phyloP scores from a whole-genome alignment of 35 echinoderm and acorn worm species.

The Antedon bifida region DNA sequence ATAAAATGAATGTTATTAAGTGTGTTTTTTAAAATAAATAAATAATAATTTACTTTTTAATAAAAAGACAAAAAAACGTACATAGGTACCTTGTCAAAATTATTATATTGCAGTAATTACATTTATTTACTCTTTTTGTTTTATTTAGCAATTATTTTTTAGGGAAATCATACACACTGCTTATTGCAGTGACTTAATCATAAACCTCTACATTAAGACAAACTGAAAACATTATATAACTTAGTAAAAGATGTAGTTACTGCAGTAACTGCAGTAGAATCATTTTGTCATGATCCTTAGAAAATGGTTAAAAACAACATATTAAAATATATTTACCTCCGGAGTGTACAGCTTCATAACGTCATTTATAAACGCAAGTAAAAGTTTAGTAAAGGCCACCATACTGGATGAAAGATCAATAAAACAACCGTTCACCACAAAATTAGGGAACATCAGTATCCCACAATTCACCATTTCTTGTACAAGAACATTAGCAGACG shows the following conservation, averaged over 20 bases:
- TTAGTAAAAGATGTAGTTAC: too few relatives aligned
- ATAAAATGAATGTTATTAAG: not conserved
- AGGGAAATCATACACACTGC: too few relatives aligned
- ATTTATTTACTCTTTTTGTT: too few relatives aligned
- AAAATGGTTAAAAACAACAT: not conserved
- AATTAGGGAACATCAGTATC: conserved; percentile 58
- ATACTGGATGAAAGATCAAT: conserved; percentile 68
- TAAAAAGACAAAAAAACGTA: too few relatives aligned
- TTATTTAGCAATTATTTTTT: too few relatives aligned
- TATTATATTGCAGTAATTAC: too few relatives aligned
- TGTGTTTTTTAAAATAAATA: not conserved
- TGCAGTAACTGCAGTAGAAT: too few relatives aligned
- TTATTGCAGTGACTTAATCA: too few relatives aligned
- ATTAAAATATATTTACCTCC: conserved; percentile 39
- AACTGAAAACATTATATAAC: not conserved
- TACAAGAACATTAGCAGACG: conserved; percentile 64
- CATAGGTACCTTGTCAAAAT: too few relatives aligned
- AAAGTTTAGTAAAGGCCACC: conserved; percentile 66
- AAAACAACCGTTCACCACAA: conserved; percentile 75
- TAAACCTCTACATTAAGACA: not conserved
- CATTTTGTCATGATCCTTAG: not conserved
- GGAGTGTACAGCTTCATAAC: conserved; percentile 69
- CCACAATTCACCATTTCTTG: conserved; percentile 77
- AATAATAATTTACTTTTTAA: not conserved
- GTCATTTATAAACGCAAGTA: conserved; percentile 68